Evolutionary conservation across 2,888 invertebrate species (phyloP).

Genomic region (Resseliella maxima): DNA sequence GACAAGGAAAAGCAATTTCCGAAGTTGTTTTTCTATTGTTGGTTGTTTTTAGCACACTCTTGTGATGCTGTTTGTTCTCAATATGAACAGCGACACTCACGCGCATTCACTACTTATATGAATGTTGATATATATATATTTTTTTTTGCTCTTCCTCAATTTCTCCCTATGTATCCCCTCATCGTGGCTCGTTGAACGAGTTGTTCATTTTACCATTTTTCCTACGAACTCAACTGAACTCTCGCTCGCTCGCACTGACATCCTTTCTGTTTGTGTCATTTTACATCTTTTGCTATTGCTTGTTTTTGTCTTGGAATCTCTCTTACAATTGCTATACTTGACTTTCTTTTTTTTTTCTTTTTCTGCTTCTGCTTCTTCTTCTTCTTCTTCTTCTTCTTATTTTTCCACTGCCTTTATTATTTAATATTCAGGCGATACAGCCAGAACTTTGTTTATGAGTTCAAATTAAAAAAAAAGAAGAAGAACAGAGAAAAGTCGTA

Average conservation of each 20-base stretch:
- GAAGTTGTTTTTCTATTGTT: slow-evolving; percentile 34
- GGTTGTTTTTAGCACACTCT: background rate
- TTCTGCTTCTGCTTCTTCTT: too few species aligned
- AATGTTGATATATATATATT: background rate
- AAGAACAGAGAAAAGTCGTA: background rate
- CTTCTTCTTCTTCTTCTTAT: too few species aligned
- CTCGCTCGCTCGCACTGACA: background rate
- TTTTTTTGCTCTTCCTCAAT: background rate
- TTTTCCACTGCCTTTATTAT: background rate
- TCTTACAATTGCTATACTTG: background rate
- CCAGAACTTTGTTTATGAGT: slow-evolving; percentile 24
- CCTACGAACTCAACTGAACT: background rate
- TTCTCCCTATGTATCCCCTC: background rate
- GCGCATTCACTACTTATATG: background rate
- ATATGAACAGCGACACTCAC: slow-evolving; percentile 16
- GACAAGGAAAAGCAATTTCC: slow-evolving; percentile 30
- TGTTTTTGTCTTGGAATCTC: background rate
- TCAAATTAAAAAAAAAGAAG: background rate
- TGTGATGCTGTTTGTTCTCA: background rate
- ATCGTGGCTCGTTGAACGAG: background rate
- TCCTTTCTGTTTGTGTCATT: background rate
- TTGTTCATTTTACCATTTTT: slow-evolving; percentile 20
- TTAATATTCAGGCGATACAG: slow-evolving; percentile 7
- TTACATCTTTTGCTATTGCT: background rate
- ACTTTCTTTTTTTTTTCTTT: background rate